Base-by-base conservation (phyloP, 2,113 vertebrate genomes). In the Apistogramma diplotaenia region DNA sequence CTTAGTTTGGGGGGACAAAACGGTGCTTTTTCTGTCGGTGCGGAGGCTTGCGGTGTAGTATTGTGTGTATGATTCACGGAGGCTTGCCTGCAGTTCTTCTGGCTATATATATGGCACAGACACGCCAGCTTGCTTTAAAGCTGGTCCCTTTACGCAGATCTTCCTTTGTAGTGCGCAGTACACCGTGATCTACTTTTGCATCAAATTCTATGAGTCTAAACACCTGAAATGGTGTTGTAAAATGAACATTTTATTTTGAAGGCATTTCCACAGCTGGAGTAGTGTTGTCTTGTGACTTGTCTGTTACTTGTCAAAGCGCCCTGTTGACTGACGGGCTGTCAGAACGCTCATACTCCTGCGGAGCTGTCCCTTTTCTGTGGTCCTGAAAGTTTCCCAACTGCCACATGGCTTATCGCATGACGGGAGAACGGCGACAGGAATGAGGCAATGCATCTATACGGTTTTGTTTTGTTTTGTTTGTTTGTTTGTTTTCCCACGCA, bases 341-440 rank as follows among this genome's bases (percentile, higher is more conserved):
- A 40, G 81, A 60, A 54, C 5, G 83, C 76, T 27, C 37, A 43
- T 4, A 56, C 76, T 2, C 61, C 55, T 76, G 35, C 49, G 88
- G 91, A 91, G 93, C 92, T 94, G 94, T 95, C 91, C 87, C n/a
- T 60, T 67, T 31, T 65, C 27, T 19, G 78, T 82, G 91, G 93
- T 94, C 92, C 95, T 95, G 93, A 96, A 96, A 94, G 78, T 94
- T 94, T 94, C 79, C 88, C 33, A 65, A 21, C 74, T 35, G 73
- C 78, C 79, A 54, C 73, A 33, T 76, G 74, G 62, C 51, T 65
- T 33, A 67, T 74, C 27, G 65, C 54, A 83, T 70, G 71, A 57
- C 62, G 58, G 43, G 23, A 53, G 6, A 61, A 4, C 19, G 8
- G 3, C 6, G 54, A 49, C 35, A 60, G 11, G n/a, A 51, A 21